Evolutionary conservation across 2,113 vertebrate species (phyloP).

Genomic region (Zapornia atra): DNA sequence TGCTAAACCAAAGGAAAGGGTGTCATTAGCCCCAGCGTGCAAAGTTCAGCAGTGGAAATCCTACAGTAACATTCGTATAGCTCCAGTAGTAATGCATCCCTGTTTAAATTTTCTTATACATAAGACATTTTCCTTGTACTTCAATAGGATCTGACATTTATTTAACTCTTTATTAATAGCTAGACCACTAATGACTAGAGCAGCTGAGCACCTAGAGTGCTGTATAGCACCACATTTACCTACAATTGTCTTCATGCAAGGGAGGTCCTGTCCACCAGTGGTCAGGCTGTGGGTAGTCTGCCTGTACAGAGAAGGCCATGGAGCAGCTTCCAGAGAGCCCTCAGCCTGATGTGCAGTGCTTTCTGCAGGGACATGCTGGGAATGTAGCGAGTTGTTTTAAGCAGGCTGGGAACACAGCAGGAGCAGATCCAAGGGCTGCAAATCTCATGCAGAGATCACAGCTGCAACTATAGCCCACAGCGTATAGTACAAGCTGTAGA

Average conservation of each 20-base stretch:
- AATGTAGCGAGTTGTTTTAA: background rate
- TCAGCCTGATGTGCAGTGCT: background rate
- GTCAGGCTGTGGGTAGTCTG: background rate
- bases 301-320: background rate
- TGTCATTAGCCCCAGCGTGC: background rate
- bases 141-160: background rate
- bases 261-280: background rate
- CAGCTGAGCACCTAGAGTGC: background rate
- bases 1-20: background rate
- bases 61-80: background rate
- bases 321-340: background rate
- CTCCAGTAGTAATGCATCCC: background rate
- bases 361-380: background rate
- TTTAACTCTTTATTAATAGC: background rate
- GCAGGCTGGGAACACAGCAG: conserved; percentile 8
- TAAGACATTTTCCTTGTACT: background rate
- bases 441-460: conserved; percentile 21
- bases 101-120: background rate
- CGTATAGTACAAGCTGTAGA: background rate
- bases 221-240: background rate
- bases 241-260: background rate
- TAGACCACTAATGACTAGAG: background rate
- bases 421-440: background rate
- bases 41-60: background rate
- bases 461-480: background rate